These are phyloP conservation scores for Platycercus adscitus DNA, from an alignment of 2,113 vertebrate genomes.

Conservation along the genomic window DNA sequence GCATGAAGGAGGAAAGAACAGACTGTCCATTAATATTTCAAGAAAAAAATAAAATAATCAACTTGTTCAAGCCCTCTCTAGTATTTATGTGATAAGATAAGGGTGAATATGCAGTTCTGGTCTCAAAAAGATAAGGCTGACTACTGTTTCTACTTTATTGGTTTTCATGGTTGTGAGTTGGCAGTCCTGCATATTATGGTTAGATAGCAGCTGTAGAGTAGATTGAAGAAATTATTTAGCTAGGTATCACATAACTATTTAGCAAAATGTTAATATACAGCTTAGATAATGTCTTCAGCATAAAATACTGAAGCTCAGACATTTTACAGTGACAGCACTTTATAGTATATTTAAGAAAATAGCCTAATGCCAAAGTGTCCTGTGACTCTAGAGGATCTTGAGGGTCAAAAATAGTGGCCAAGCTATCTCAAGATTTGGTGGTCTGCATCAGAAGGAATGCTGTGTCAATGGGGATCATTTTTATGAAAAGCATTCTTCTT, in stretches of 20 bases:
- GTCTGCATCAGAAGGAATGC: background rate
- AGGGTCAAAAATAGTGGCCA: background rate
- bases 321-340: background rate
- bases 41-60: background rate
- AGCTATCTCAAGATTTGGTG: accelerated
- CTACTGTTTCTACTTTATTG: background rate
- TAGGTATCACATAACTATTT: background rate
- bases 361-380: background rate
- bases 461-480: background rate
- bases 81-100: background rate
- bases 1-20: background rate
- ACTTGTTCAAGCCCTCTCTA: background rate
- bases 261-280: background rate
- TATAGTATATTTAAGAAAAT: background rate
- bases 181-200: background rate
- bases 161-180: background rate
- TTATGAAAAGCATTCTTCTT: background rate
- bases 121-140: background rate
- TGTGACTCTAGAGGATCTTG: background rate
- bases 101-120: background rate
- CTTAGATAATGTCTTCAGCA: background rate
- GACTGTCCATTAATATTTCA: background rate
- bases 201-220: background rate
- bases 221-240: background rate
- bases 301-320: background rate